phyloP scores from a whole-genome alignment of 2,113 vertebrate genomes.

The Aphelocoma coerulescens region DNA sequence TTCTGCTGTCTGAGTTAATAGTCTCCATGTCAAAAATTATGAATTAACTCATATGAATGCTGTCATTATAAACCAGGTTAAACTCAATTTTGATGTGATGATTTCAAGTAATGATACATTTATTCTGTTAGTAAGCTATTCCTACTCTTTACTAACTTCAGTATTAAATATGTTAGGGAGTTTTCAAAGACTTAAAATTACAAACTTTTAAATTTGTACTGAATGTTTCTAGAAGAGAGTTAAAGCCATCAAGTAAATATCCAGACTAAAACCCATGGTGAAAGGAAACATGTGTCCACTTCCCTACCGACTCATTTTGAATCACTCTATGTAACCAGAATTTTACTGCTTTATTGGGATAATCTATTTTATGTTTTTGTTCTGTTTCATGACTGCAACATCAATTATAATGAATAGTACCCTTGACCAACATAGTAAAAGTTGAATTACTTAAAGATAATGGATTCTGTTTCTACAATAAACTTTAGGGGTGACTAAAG shows the following conservation, averaged over 20 bases:
- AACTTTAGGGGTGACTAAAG: conserved; percentile 11
- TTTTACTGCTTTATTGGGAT: conserved; percentile 46
- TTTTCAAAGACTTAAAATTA: neutral
- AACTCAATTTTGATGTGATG: neutral
- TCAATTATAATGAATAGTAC: neutral
- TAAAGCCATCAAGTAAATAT: neutral
- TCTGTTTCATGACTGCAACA: neutral
- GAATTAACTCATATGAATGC: neutral
- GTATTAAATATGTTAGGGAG: neutral
- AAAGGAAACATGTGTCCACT: neutral
- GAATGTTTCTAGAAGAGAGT: neutral
- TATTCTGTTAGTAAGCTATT: neutral
- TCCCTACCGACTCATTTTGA: neutral
- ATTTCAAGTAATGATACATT: neutral
- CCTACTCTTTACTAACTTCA: neutral
- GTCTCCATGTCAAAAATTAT: neutral
- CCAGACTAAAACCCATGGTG: neutral
- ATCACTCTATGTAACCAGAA: neutral
- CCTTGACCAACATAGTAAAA: conserved; percentile 12
- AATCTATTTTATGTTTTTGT: conserved; percentile 42
- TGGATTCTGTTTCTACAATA: conserved; percentile 7
- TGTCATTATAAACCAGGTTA: neutral
- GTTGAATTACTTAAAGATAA: conserved; percentile 2
- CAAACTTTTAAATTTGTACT: neutral
- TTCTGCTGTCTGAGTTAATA: neutral